Evolutionary conservation across 2,797 vertebrate species (phyloP).

Genomic region (Muscicapa striata): DNA sequence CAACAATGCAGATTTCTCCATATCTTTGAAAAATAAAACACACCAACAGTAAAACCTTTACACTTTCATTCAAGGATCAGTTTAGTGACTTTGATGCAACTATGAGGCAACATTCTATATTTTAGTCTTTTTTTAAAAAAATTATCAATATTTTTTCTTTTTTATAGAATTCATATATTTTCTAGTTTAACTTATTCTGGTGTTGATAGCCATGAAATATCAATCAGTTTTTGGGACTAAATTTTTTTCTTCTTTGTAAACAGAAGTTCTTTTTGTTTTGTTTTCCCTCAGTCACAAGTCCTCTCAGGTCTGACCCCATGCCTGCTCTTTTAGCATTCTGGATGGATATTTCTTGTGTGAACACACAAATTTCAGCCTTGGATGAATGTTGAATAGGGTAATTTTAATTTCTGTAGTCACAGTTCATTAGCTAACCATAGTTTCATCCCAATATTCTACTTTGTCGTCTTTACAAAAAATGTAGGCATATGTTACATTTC

Average conservation of each 20-base stretch:
- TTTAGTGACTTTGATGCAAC: not conserved
- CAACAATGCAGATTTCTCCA: not conserved
- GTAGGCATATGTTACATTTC: not conserved
- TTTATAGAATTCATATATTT: not conserved
- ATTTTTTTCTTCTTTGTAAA: not conserved
- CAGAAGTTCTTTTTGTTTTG: not conserved
- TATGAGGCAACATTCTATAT: not conserved
- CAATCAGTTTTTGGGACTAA: too few relatives aligned
- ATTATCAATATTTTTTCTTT: not conserved
- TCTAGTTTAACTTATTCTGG: not conserved
- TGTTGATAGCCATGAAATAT: not conserved
- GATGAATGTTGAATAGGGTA: not conserved
- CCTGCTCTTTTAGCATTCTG: not conserved
- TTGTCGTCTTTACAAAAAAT: not conserved
- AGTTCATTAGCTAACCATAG: not conserved
- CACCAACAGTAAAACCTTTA: not conserved
- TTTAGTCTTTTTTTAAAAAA: not conserved
- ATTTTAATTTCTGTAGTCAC: not conserved
- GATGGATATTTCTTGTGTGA: not conserved
- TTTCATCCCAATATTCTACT: not conserved
- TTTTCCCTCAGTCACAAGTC: fast-evolving
- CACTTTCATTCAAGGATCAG: not conserved
- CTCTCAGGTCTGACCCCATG: not conserved
- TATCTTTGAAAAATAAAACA: not conserved
- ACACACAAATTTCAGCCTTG: not conserved